Evolutionary conservation across 1,140 invertebrate genomes (phyloP).

Genomic region (fruit fly (Drosophila melanogaster)): Release_6_plus_ISO1_MT NT_037436.4:1377501-1378000

Average conservation of each 20-base stretch:
- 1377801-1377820: slow-evolving; percentile 46
- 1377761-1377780: slow-evolving; percentile 49
- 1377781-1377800: slow-evolving; percentile 29
- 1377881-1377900: slow-evolving; percentile 3
- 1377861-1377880: slow-evolving; percentile 69
- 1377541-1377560: slow-evolving; percentile 83
- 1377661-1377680: slow-evolving; percentile 40
- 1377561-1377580: slow-evolving; percentile 79
- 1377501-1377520: neutral
- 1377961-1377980: slow-evolving; percentile 79
- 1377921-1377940: slow-evolving; percentile 36
- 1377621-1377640: slow-evolving; percentile 48
- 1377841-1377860: slow-evolving; percentile 83
- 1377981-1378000: slow-evolving; percentile 69
- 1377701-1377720: slow-evolving; percentile 18
- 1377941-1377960: slow-evolving; percentile 67
- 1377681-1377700: slow-evolving; percentile 17
- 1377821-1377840: slow-evolving; percentile 79
- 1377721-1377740: slow-evolving; percentile 69
- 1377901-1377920: slow-evolving; percentile 21
- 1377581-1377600: slow-evolving; percentile 70
- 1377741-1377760: slow-evolving; percentile 83
- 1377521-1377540: slow-evolving; percentile 50
- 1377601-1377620: slow-evolving; percentile 18
- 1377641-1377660: slow-evolving; percentile 33